Evolutionary conservation across 2,888 invertebrate genomes (phyloP), one percentile per base, ranked within the genome.

Genomic region (Pelosia muscerda): DNA sequence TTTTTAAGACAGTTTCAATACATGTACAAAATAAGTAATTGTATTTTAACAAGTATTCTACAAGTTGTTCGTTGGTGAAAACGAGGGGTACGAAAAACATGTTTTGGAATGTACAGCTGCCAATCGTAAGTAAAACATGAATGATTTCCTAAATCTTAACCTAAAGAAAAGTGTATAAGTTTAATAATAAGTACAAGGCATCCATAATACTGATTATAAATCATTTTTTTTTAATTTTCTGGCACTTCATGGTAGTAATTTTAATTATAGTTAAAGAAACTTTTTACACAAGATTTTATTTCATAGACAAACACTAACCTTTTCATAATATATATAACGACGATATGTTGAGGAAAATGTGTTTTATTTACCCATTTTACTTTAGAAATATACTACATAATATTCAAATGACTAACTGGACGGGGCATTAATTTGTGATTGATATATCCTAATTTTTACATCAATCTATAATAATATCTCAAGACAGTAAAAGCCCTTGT

Each of bases 191-290:
- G 84, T 85, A 86, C 84, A 79, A 82, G 81, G 82, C 79, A 79
- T 83, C 77, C 63, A 74, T 86, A 86, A 86, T 86, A 86, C 86
- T 86, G 86, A 84, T 84, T 81, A 69, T 72, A 73, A 82, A 79
- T 79, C 65, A 74, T 75, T 76, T 80, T 75, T 74, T 63, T 72
- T 71, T 72, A 38, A 75, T 78, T 85, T 84, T 80, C 82, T 86
- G 86, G 86, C 83, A 85, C 84, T 77, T 81, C 54, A 68, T 78
- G 76, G 72, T 81, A 79, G 66, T 75, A 74, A 75, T 73, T 75
- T 69, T 74, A 80, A 78, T 75, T 80, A 79, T 68, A 80, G 64
- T 73, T 78, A 81, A 74, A 78, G 65, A 76, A 78, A 71, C 69
- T 78, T 81, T 81, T 76, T 79, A 79, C 76, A 78, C 63, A 60